These are phyloP conservation scores for Platalea minor DNA, from an alignment of 2,797 vertebrate genomes.

Conservation along the genomic window DNA sequence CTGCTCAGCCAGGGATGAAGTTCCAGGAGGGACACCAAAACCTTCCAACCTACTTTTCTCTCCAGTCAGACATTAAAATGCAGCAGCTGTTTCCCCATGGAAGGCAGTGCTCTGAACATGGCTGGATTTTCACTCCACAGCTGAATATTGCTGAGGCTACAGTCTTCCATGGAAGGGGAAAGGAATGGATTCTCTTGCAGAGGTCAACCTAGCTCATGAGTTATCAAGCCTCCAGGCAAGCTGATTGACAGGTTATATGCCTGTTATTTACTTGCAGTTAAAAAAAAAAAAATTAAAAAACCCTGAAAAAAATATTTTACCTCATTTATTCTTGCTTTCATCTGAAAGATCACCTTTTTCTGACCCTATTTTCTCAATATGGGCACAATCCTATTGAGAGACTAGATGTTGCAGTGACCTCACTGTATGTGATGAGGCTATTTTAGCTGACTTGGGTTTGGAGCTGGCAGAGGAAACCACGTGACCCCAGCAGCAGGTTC, in stretches of 20 bases:
- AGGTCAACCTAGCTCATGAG: not conserved
- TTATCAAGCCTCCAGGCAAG: not conserved
- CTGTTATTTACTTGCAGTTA: not conserved
- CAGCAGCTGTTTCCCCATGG: not conserved
- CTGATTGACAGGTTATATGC: not conserved
- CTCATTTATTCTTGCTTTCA: not conserved
- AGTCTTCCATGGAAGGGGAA: not conserved
- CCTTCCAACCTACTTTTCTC: slow-evolving; percentile 45
- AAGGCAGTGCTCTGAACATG: not conserved
- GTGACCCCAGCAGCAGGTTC: not conserved
- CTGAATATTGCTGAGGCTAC: not conserved
- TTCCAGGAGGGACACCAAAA: slow-evolving; percentile 13
- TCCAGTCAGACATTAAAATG: slow-evolving; percentile 16
- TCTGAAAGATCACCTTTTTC: not conserved
- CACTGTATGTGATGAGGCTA: rapidly evolving
- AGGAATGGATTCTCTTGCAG: not conserved
- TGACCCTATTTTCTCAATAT: not conserved
- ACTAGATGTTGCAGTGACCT: not conserved
- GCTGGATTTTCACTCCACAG: not conserved
- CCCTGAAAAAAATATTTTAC: rapidly evolving
- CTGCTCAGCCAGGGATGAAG: slow-evolving; percentile 14
- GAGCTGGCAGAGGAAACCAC: not conserved
- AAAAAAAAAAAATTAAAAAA: not conserved
- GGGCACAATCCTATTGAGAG: not conserved
- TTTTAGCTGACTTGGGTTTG: not conserved